Conservation (phyloP, 2,797 vertebrate species). For the Micropoecilia bifurca region DNA sequence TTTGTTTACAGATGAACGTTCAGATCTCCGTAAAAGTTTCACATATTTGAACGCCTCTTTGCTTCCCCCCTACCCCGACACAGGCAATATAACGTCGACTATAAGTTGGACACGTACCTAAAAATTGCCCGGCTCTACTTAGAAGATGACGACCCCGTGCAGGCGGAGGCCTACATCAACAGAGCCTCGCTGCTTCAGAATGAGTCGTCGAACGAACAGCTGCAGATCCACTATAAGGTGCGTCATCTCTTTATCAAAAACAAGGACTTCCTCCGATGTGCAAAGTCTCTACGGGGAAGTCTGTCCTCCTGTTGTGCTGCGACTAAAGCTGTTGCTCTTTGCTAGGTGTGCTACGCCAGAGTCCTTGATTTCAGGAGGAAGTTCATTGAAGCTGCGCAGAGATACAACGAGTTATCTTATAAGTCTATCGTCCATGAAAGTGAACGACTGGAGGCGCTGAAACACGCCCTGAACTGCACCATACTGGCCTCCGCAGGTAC, state of each 20-base stretch:
- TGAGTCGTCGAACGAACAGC: conserved; percentile 96
- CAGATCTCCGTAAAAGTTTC: background rate
- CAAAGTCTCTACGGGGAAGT: background rate
- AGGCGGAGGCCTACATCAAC: conserved; percentile 98
- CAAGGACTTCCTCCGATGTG: background rate
- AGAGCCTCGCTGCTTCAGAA: conserved; percentile 97
- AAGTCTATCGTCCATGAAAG: conserved; percentile 97
- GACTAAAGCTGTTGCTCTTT: background rate
- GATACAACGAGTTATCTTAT: conserved; percentile 97
- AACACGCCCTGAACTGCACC: conserved; percentile 97
- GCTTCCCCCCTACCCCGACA: background rate
- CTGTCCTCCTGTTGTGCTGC: background rate
- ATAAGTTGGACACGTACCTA: conserved; percentile 97
- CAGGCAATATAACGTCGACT: conserved; percentile 98
- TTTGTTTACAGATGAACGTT: background rate
- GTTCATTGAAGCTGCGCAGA: conserved; percentile 97
- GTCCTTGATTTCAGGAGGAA: conserved; percentile 98
- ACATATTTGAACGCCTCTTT: background rate
- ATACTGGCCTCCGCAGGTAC: conserved; percentile 99
- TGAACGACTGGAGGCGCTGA: conserved; percentile 95
- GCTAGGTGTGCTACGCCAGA: conserved; percentile 95
- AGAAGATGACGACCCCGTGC: conserved; percentile 97
- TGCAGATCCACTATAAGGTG: conserved; percentile 99
- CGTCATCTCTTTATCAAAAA: background rate
- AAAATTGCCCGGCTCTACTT: conserved; percentile 97